phyloP scores from a whole-genome alignment of 2,888 invertebrate genomes.

The Caenorhabditis afra region DNA sequence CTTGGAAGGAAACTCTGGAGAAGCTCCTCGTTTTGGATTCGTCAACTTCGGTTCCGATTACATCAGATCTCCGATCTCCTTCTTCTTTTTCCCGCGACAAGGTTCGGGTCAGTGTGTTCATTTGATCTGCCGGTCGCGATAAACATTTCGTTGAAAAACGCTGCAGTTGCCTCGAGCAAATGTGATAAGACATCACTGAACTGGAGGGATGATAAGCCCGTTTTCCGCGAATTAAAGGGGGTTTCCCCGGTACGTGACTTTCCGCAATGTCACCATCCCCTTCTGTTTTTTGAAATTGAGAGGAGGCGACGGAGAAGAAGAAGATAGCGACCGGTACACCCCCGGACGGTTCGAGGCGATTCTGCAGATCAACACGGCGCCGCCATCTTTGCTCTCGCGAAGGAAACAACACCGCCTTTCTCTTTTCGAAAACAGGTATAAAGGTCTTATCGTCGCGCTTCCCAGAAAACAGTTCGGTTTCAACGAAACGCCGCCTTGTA shows the following conservation, averaged over 20 bases:
- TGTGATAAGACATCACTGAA: slow-evolving; percentile 44
- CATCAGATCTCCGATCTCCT: slow-evolving; percentile 40
- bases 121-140: slow-evolving; percentile 23
- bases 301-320: no score
- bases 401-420: not conserved
- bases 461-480: slow-evolving; percentile 23
- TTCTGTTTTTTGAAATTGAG: slow-evolving; percentile 23
- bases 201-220: not conserved
- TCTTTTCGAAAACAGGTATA: slow-evolving; percentile 27
- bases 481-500: slow-evolving; percentile 32
- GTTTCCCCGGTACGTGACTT: slow-evolving; percentile 54
- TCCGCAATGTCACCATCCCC: slow-evolving; percentile 27
- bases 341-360: not conserved
- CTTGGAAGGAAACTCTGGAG: no score
- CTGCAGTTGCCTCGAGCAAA: slow-evolving; percentile 48
- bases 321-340: slow-evolving; percentile 24
- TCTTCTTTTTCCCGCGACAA: slow-evolving; percentile 1
- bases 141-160: slow-evolving; percentile 47
- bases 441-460: slow-evolving; percentile 1
- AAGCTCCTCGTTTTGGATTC: no score
- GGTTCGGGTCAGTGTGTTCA: slow-evolving; percentile 28
- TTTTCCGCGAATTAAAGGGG: slow-evolving; percentile 42
- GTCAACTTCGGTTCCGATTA: slow-evolving; percentile 2
- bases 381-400: slow-evolving; percentile 45
- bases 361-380: slow-evolving; percentile 35